Conservation (phyloP, 2,113 vertebrate genomes). For the Bos javanicus region DNA sequence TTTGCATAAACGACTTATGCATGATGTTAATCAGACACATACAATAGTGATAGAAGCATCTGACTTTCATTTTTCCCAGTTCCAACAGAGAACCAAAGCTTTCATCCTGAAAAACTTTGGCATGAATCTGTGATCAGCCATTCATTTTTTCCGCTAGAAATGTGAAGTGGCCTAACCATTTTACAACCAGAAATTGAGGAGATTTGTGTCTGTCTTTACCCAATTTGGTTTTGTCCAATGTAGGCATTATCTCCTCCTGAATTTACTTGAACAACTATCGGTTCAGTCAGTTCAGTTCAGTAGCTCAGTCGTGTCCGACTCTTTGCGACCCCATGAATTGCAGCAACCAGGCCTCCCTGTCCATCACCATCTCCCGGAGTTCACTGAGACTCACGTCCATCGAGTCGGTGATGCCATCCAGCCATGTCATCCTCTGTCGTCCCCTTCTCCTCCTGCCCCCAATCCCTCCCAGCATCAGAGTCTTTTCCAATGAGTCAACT, state of each 20-base stretch:
- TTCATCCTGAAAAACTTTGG: constrained; percentile 48
- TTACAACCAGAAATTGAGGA: neutral
- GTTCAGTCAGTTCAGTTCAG: neutral
- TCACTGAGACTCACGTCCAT: too few relatives aligned
- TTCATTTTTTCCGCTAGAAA: constrained; percentile 22
- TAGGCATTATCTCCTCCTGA: neutral
- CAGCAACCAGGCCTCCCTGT: too few relatives aligned
- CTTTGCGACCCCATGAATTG: too few relatives aligned
- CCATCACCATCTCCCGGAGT: too few relatives aligned
- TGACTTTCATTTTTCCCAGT: constrained; percentile 62
- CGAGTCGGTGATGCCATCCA: too few relatives aligned
- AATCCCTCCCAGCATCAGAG: too few relatives aligned
- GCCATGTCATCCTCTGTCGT: too few relatives aligned
- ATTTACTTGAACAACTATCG: neutral
- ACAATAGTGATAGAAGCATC: neutral
- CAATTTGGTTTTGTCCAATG: neutral
- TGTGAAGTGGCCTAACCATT: neutral
- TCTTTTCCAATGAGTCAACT: too few relatives aligned
- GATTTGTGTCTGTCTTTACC: neutral
- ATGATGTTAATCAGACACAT: constrained; percentile 33
- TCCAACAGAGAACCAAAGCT: constrained; percentile 46
- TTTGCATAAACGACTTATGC: constrained; percentile 28
- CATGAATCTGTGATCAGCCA: constrained; percentile 52
- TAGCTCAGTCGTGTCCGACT: too few relatives aligned
- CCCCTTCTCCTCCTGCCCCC: too few relatives aligned